These are phyloP conservation scores for Branchinecta lynchi DNA, from an alignment of 1,140 invertebrate species.

Conservation along the genomic window DNA sequence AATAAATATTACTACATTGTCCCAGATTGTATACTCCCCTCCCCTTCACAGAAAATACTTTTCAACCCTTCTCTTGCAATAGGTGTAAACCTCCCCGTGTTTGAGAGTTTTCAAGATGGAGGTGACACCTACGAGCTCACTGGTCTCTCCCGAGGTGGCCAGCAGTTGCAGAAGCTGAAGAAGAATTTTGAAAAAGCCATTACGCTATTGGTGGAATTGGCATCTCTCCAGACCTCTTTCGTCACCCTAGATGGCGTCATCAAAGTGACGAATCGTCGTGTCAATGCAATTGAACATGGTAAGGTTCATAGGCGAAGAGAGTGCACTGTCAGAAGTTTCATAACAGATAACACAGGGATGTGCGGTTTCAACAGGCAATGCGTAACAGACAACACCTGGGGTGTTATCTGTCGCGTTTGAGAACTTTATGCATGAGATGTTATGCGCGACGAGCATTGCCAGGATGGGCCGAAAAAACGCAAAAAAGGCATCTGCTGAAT, in stretches of 20 bases:
- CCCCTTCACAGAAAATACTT: too few species aligned
- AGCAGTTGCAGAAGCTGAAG: slow-evolving; percentile 84
- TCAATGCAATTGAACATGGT: slow-evolving; percentile 99
- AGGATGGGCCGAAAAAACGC: too few species aligned
- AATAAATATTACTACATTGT: too few species aligned
- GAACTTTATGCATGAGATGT: too few species aligned
- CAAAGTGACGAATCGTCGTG: slow-evolving; percentile 92
- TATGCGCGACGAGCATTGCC: too few species aligned
- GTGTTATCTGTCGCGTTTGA: too few species aligned
- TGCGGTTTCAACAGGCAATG: too few species aligned
- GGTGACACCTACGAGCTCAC: slow-evolving; percentile 83
- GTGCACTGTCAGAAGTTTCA: too few species aligned
- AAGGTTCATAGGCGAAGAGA: not conserved
- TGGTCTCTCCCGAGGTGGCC: slow-evolving; percentile 81
- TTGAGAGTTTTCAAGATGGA: slow-evolving; percentile 90
- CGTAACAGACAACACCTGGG: too few species aligned
- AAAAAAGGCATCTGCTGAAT: too few species aligned
- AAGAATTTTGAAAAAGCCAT: slow-evolving; percentile 89
- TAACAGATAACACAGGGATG: too few species aligned
- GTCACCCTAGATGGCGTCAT: slow-evolving; percentile 94
- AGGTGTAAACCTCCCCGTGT: slow-evolving; percentile 85
- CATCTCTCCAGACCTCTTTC: slow-evolving; percentile 91
- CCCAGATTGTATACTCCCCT: too few species aligned
- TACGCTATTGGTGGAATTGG: slow-evolving; percentile 78
- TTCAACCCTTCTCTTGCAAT: slow-evolving; percentile 22